Base-by-base conservation (phyloP, 2,888 invertebrate genomes). In the Drosophila diplacantha region DNA sequence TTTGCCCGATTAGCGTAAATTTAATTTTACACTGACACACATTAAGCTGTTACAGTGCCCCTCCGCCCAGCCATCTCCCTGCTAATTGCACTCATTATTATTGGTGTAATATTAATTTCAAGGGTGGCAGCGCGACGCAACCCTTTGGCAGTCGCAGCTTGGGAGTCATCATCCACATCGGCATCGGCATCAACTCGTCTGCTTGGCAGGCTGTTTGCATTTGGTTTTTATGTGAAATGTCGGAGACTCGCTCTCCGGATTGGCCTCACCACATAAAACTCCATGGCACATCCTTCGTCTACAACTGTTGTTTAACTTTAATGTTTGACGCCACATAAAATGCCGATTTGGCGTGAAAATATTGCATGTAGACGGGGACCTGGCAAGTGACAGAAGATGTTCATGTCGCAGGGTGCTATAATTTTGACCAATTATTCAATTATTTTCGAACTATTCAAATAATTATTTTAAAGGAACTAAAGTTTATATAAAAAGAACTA, bases 1-100 rank as follows among this genome's bases (percentile, higher is more conserved):
- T 34, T 35, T 29, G 59, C 58, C 37, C 74, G 81, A 81, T 79
- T 79, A 81, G 74, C 69, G 74, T 74, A 65, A 79, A 81, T 81
- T 79, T 75, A 78, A 79, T 79, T 81, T 79, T 69, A 59, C 71
- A 75, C 69, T 81, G 79, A 74, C 81, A 75, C 81, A 79, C 78
- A 81, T 79, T 76, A 78, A 78, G 81, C 78, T 77, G 77, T 69
- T 71, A 60, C 70, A 58, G 16, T 16, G 32, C 56, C 22, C 24
- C 41, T 16, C 20, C n/a, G 18, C 5, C 20, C 43, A 18, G 12
- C 34, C 16, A 18, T 31, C 44, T 43, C 38, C 49, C 67, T 37
- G 56, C 71, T 80, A 81, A 80, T 80, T 80, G 75, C 76, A 69
- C 74, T 79, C 80, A 81, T 81, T 79, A 81, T 81, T 81, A 73